Conservation (phyloP, 64 coral and sea anemone species). For the Anthopleura sola region DNA sequence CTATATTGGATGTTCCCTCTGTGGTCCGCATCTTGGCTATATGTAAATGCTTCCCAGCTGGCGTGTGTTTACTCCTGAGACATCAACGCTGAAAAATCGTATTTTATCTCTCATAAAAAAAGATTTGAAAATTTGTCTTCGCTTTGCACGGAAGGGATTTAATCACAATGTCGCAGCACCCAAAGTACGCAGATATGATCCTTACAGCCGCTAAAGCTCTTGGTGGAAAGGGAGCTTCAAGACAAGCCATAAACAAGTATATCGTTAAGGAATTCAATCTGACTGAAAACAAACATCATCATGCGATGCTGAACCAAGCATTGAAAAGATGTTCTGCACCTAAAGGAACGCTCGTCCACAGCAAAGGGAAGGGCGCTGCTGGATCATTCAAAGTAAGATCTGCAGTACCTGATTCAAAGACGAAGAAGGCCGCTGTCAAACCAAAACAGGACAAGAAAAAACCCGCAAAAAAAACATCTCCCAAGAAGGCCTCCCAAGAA, state of each 20-base stretch:
- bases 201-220: slow-evolving; percentile 56
- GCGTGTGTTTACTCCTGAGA: not conserved
- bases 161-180: slow-evolving; percentile 18
- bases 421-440: slow-evolving; percentile 23
- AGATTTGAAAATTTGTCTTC: not conserved
- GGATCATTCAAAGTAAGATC: slow-evolving; percentile 76
- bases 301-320: slow-evolving; percentile 74
- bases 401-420: slow-evolving; percentile 1
- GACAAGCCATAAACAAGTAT: slow-evolving; percentile 87
- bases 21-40: slow-evolving; percentile 67
- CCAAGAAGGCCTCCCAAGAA: slow-evolving; percentile 28
- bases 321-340: slow-evolving; percentile 47
- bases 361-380: slow-evolving; percentile 78
- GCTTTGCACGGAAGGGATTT: not conserved
- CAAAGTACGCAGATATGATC: slow-evolving; percentile 87
- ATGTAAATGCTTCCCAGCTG: slow-evolving; percentile 20
- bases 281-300: slow-evolving; percentile 78
- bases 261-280: slow-evolving; percentile 83
- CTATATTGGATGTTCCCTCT: slow-evolving; percentile 47
- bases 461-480: slow-evolving; percentile 14
- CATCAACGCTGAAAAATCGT: not conserved
- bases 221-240: slow-evolving; percentile 69
- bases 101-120: not conserved
- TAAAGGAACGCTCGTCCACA: slow-evolving; percentile 65
- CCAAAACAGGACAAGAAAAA: slow-evolving; percentile 55